These are phyloP conservation scores for Epinotia nisella DNA, from an alignment of 2,888 invertebrate genomes.

Conservation along the genomic window DNA sequence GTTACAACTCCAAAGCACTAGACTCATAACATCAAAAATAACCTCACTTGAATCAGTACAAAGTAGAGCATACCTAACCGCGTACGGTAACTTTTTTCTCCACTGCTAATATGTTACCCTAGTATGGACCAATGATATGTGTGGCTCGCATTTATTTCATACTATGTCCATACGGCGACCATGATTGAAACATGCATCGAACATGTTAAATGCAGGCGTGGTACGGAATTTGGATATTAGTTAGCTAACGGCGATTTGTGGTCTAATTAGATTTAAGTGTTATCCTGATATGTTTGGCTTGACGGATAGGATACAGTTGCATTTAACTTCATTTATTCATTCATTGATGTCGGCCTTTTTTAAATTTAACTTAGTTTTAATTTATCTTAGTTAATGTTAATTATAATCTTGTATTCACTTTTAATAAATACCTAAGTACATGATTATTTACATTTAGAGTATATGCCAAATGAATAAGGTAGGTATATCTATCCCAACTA, in stretches of 20 bases:
- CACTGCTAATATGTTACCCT: constrained; percentile 70
- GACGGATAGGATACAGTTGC: too few species aligned
- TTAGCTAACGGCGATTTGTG: constrained; percentile 49
- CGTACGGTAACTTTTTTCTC: constrained; percentile 59
- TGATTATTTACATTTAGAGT: too few species aligned
- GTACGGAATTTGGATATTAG: constrained; percentile 54
- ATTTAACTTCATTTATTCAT: too few species aligned
- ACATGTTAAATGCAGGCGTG: constrained; percentile 52
- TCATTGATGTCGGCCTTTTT: too few species aligned
- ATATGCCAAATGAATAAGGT: too few species aligned
- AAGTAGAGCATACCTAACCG: constrained; percentile 20
- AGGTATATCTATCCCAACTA: too few species aligned
- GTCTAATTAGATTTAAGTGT: constrained; percentile 47
- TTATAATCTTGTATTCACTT: too few species aligned
- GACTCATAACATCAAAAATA: constrained; percentile 11
- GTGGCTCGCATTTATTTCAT: constrained; percentile 69
- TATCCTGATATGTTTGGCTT: constrained; percentile 6
- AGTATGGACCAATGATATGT: constrained; percentile 62
- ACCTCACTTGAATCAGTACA: constrained; percentile 7
- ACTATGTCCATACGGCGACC: constrained; percentile 65
- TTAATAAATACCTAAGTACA: too few species aligned
- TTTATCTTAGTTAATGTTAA: too few species aligned
- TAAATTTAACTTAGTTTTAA: too few species aligned
- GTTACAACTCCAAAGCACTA: neutral
- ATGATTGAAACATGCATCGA: constrained; percentile 75